Evolutionary conservation across 2,888 invertebrate genomes (phyloP).

Genomic region (Leptinotarsa rubiginosa): DNA sequence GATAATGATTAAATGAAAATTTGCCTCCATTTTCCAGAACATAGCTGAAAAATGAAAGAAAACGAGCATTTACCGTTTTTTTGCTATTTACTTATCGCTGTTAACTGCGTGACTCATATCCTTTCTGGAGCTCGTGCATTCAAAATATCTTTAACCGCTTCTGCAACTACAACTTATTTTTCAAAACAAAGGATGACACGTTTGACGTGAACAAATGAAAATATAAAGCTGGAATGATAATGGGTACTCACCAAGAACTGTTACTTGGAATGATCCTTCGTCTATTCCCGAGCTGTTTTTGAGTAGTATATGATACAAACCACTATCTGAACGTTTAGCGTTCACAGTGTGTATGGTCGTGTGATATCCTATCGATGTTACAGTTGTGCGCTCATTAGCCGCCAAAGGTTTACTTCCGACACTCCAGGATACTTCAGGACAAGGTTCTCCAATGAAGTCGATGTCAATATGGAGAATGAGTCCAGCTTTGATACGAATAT

Average conservation of each 20-base stretch:
- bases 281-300: slow-evolving; percentile 95
- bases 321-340: slow-evolving; percentile 91
- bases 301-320: slow-evolving; percentile 86
- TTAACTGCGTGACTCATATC: too few species aligned
- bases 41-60: background rate
- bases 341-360: slow-evolving; percentile 94
- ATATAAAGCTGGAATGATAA: background rate
- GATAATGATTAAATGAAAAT: background rate
- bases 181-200: background rate
- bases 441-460: slow-evolving; percentile 93
- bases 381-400: slow-evolving; percentile 85
- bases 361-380: slow-evolving; percentile 92
- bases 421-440: slow-evolving; percentile 91
- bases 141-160: too few species aligned
- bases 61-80: too few species aligned
- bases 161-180: background rate
- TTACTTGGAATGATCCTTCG: slow-evolving; percentile 90
- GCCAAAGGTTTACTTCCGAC: slow-evolving; percentile 77
- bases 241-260: slow-evolving; percentile 75
- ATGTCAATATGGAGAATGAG: slow-evolving; percentile 91
- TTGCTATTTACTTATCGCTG: too few species aligned
- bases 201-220: too few species aligned
- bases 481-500: slow-evolving; percentile 92
- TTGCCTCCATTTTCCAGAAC: background rate
- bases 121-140: too few species aligned